phyloP scores from a whole-genome alignment of 2,797 vertebrate genomes.

The Eospalax fontanierii region DNA sequence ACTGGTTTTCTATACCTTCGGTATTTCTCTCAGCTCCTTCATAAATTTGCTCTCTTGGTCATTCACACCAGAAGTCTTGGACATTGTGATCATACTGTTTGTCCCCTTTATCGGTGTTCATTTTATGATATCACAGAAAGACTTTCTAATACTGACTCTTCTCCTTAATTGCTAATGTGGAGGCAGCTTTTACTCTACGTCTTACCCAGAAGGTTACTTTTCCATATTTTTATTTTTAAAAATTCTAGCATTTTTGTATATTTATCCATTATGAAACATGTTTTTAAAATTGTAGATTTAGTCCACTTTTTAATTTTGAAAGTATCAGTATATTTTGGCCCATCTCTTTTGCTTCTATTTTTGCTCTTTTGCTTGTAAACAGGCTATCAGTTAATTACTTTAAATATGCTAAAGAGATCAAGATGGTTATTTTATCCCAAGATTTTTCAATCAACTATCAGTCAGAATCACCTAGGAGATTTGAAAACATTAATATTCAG shows the following conservation, averaged over 20 bases:
- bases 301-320: slow-evolving; percentile 12
- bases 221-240: neutral
- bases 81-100: neutral
- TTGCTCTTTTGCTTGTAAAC: neutral
- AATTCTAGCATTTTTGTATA: neutral
- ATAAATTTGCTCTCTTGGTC: neutral
- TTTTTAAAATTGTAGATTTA: slow-evolving; percentile 16
- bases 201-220: neutral
- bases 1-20: neutral
- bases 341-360: slow-evolving; percentile 43
- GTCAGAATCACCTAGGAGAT: slow-evolving; percentile 19
- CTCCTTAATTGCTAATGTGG: neutral
- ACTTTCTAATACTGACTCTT: neutral
- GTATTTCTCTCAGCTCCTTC: neutral
- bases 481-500: slow-evolving; percentile 13
- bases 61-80: neutral
- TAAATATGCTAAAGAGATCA: neutral
- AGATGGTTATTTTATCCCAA: neutral
- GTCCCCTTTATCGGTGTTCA: neutral
- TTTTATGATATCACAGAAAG: neutral
- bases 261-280: neutral
- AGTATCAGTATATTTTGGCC: neutral
- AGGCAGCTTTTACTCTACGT: neutral
- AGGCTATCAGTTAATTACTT: neutral
- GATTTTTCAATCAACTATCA: slow-evolving; percentile 1